Evolutionary conservation across 2,888 invertebrate species (phyloP), one percentile per base, ranked within the genome.

Genomic region (Rutpela maculata): DNA sequence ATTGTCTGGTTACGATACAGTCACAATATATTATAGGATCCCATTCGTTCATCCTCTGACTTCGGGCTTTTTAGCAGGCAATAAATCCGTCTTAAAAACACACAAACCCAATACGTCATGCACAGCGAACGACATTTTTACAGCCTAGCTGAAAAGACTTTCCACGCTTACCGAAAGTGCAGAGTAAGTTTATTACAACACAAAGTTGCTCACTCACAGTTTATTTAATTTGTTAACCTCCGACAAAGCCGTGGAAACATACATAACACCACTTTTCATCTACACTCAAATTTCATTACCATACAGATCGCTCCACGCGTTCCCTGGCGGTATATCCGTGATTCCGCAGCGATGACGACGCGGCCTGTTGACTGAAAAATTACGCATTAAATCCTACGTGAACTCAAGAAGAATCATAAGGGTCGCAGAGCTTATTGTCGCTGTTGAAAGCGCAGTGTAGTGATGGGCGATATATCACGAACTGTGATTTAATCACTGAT

Each of bases 141-240:
- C 43, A 43, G 12, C 15, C 4, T 43, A 43, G 43, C 12, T 0
- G 12, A 43, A 43, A 43, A 43, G 0, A 35, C 31, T 35, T 35
- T 35, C 31, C 7, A 5, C 31, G 12, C 11, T 43, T 43, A 43
- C 43, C 43, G 43, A 43, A 6, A 50, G 3, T n/a, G 6, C 15
- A 12, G 15, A 2, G 7, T 17, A n/a, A 63, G 5, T 63, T 31
- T 63, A 63, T 35, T 35, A 17, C 35, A 12, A 3, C 7, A 15
- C 63, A 17, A 35, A 63, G 63, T 31, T n/a, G 35, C 63, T 17
- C 3, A 35, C 26, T 35, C 63, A 12, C 12, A n/a, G 63, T 15
- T 63, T 35, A 63, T 63, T 63, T 63, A 63, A 63, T 63, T 63
- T 63, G 63, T 63, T 35, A 63, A 22, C 63, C 17, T 63, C 63